Base-by-base conservation (phyloP, 35 echinoderm and acorn worm species). In the Hemicentrotus pulcherrimus region DNA sequence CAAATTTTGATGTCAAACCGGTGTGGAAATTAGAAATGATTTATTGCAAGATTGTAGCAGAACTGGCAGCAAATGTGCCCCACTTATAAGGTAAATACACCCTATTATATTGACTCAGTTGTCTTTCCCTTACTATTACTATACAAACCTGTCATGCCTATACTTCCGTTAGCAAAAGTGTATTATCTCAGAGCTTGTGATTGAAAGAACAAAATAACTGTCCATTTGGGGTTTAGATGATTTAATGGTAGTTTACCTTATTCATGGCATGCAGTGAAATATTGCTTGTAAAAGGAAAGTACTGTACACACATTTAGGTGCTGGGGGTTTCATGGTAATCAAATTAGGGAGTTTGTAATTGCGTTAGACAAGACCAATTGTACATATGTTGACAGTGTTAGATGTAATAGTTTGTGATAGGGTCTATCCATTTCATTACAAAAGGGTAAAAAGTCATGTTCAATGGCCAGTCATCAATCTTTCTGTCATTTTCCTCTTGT, bases 71-170 rank as follows among this genome's bases (percentile, higher is more conserved):
- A 47, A 58, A 58, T 93, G 91, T 93, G 91, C 45, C 91, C 91
- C 91, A 93, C 48, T 93, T 93, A 93, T 28, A 46, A 31, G 48
- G 91, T 58, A 93, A 93, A 93, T 93, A 93, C 48, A 58, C 91
- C 91, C 91, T 93, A 93, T 93, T 93, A 93, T 58, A 58, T 93
- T 78, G 65, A 47, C 30, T 58, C 13, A 18, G 30, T 93, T 93
- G 91, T 93, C 91, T 93, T 93, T 47, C 13, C 91, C 19, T 48
- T 93, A 5, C n/a, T 58, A 58, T 93, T 47, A 18, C 32, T 93
- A 5, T 31, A n/a, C 91, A 93, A 93, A 58, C 91, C 45, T 90
- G 88, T 90, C 88, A 90, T 78, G 65, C 65, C 65, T 78, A n/a
- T n/a, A 78, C 65, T 28, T 70, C 61, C 5, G 14, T 70, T 78